Evolutionary conservation across 2,888 invertebrate genomes (phyloP).

Genomic region (Erannis defoliaria): DNA sequence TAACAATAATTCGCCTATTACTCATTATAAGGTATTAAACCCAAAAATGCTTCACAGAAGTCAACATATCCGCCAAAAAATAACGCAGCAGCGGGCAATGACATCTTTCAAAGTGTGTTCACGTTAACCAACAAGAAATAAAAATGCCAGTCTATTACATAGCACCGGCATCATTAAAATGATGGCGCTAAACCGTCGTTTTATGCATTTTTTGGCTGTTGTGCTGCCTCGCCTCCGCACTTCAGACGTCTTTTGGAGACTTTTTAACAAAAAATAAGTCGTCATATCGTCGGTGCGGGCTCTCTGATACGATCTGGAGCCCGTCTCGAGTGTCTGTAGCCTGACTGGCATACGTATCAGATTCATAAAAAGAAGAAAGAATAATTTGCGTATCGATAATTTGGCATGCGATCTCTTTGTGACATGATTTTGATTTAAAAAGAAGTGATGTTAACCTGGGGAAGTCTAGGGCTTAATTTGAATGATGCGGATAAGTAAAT

Average conservation of each 20-base stretch:
- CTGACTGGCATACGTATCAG: conserved; percentile 58
- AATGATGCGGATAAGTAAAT: too few species aligned
- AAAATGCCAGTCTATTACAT: conserved; percentile 48
- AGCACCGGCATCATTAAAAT: conserved; percentile 55
- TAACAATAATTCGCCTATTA: too few species aligned
- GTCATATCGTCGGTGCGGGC: conserved; percentile 68
- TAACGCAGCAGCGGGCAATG: conserved; percentile 14
- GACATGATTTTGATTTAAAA: not conserved
- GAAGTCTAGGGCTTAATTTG: too few species aligned
- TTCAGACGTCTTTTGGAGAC: conserved; percentile 75
- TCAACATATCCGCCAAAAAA: not conserved
- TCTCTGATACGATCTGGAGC: conserved; percentile 71
- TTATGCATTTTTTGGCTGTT: conserved; percentile 70
- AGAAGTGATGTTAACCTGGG: not conserved
- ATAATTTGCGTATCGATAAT: conserved; percentile 40
- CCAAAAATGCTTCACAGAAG: not conserved
- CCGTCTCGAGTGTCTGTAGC: conserved; percentile 72
- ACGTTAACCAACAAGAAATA: conserved; percentile 46
- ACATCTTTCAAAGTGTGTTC: conserved; percentile 19
- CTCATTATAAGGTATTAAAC: not conserved
- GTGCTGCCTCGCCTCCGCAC: conserved; percentile 57
- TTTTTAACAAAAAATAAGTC: conserved; percentile 72
- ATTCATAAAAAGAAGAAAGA: conserved; percentile 45
- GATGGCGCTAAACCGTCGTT: conserved; percentile 61
- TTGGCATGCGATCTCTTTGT: conserved; percentile 2